Evolutionary conservation across 2,113 vertebrate genomes (phyloP).

Genomic region (Anser cygnoides): DNA sequence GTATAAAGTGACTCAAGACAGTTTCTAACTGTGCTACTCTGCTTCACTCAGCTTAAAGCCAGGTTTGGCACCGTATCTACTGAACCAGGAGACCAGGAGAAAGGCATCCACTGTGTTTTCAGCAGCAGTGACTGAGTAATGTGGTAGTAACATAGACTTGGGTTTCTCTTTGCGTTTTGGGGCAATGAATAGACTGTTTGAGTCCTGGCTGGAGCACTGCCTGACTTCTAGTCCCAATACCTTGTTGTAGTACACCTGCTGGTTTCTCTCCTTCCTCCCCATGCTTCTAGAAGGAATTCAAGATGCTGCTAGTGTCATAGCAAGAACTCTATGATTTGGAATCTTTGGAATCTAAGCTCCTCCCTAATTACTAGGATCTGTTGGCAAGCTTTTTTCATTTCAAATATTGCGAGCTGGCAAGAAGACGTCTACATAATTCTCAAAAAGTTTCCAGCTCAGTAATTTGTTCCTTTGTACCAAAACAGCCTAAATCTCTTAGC

Average conservation of each 20-base stretch:
- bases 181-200: background rate
- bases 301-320: background rate
- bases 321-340: background rate
- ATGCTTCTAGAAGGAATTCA: background rate
- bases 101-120: background rate
- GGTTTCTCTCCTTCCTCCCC: background rate
- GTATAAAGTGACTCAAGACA: background rate
- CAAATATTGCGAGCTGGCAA: background rate
- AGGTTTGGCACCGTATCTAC: background rate
- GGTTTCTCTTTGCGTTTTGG: background rate
- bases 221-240: background rate
- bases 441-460: background rate
- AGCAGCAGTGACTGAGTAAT: background rate
- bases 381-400: background rate
- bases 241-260: background rate
- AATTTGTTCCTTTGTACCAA: background rate
- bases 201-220: background rate
- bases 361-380: background rate
- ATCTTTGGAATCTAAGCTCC: background rate
- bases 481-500: background rate
- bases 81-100: background rate
- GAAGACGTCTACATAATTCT: background rate
- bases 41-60: background rate
- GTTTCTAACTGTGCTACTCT: background rate
- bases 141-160: accelerated